Evolutionary conservation across 2,888 invertebrate genomes (phyloP).

Genomic region (Parnassius glacialis): DNA sequence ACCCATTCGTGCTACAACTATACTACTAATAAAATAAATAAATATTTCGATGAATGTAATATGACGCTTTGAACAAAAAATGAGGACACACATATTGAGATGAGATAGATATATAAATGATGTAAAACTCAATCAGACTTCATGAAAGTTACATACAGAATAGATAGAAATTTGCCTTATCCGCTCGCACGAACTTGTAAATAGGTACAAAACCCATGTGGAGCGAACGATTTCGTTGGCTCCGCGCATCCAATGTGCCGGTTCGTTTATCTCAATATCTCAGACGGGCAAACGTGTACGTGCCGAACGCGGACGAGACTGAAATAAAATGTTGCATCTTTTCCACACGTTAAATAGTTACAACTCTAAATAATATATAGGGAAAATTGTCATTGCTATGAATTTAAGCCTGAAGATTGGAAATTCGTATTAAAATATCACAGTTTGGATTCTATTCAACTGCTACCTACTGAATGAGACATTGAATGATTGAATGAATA

Average conservation of each 20-base stretch:
- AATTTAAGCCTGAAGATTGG: too few species aligned
- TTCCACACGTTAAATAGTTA: slow-evolving; percentile 17
- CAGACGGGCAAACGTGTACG: slow-evolving; percentile 50
- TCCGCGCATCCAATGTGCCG: slow-evolving; percentile 43
- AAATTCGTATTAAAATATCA: too few species aligned
- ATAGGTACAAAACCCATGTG: slow-evolving; percentile 26
- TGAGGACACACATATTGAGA: too few species aligned
- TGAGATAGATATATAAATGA: neutral
- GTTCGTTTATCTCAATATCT: slow-evolving; percentile 73
- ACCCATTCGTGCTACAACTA: too few species aligned
- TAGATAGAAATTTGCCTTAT: slow-evolving; percentile 16
- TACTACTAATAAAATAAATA: too few species aligned
- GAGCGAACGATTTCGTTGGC: slow-evolving; percentile 25
- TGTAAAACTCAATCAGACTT: slow-evolving; percentile 2
- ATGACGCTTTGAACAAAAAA: neutral
- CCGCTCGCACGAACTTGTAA: slow-evolving; percentile 23
- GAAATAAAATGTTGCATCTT: slow-evolving; percentile 44
- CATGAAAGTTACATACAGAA: slow-evolving; percentile 12
- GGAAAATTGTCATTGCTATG: neutral
- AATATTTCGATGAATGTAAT: neutral
- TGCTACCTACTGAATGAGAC: too few species aligned
- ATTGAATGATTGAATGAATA: too few species aligned
- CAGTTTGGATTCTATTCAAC: too few species aligned
- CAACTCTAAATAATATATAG: slow-evolving; percentile 1
- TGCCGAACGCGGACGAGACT: slow-evolving; percentile 46